Conservation (phyloP, 2,888 invertebrate genomes). For the Phortica okadai region DNA sequence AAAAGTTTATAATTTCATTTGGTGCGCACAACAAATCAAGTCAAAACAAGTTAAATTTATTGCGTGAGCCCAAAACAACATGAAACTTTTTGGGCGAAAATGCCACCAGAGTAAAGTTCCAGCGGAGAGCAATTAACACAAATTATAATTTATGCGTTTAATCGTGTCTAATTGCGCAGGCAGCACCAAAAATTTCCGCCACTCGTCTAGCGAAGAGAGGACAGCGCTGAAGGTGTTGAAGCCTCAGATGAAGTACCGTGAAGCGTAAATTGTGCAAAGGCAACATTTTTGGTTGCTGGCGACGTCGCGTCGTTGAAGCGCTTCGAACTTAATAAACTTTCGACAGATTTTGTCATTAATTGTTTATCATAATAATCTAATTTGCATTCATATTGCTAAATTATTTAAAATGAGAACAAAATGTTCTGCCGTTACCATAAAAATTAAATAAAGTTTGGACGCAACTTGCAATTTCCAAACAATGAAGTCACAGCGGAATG, state of each 20-base stretch:
- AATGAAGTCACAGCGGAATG: no score
- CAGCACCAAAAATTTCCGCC: neutral
- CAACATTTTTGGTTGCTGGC: no score
- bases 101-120: constrained; percentile 2
- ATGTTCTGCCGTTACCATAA: no score
- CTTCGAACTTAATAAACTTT: neutral
- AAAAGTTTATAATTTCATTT: constrained; percentile 26
- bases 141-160: constrained; percentile 28
- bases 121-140: constrained; percentile 18
- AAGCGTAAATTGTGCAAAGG: no score
- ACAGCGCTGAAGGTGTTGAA: neutral
- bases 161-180: constrained; percentile 13
- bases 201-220: neutral
- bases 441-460: no score
- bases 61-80: neutral
- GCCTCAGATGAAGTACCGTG: neutral
- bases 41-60: constrained; percentile 21
- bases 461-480: no score
- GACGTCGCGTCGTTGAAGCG: neutral
- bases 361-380: neutral
- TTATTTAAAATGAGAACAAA: no score
- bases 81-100: neutral
- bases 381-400: neutral
- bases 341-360: neutral
- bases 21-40: constrained; percentile 19